A percentile compares a stretch with the other conserved stretches of the same genome.
Conservation (phyloP, 2,113 vertebrate genomes). For the Ammospiza nelsoni region DNA sequence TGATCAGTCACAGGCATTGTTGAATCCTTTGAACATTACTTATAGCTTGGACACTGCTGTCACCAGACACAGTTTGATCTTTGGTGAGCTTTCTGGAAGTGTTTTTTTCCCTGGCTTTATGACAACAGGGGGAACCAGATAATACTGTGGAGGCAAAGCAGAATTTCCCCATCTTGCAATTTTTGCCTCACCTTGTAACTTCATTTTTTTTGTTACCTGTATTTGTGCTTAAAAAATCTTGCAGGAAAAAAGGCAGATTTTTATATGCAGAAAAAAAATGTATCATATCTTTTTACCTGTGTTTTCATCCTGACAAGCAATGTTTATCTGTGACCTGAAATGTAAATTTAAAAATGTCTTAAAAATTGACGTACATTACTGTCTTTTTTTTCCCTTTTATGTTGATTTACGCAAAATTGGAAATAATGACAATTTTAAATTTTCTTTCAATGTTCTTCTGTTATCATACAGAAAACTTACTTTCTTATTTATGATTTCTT, state of each 20-base stretch:
- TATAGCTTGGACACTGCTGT: conserved; percentile 88
- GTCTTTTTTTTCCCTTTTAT: background rate
- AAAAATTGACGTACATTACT: background rate
- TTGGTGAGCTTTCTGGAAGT: conserved; percentile 85
- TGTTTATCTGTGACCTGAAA: background rate
- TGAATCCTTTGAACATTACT: conserved; percentile 89
- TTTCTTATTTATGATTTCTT: background rate
- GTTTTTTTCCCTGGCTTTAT: conserved; percentile 80
- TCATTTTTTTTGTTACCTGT: conserved; percentile 30
- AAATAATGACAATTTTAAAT: background rate
- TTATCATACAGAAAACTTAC: background rate
- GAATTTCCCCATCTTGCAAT: conserved; percentile 39
- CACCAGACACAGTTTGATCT: conserved; percentile 92
- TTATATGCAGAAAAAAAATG: background rate
- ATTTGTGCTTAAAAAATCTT: background rate
- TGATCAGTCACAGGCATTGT: conserved; percentile 85
- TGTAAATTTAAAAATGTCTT: background rate
- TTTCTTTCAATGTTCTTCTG: background rate
- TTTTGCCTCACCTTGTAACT: conserved; percentile 47
- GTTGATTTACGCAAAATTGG: background rate
- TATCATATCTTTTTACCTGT: background rate
- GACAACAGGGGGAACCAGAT: conserved; percentile 76
- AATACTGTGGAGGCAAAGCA: conserved; percentile 36
- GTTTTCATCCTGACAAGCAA: background rate
- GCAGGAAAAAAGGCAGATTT: background rate